Evolutionary conservation across 2,797 vertebrate species (phyloP), one percentile per base, ranked within the genome.

Genomic region (Amblyopsis hoosieri): DNA sequence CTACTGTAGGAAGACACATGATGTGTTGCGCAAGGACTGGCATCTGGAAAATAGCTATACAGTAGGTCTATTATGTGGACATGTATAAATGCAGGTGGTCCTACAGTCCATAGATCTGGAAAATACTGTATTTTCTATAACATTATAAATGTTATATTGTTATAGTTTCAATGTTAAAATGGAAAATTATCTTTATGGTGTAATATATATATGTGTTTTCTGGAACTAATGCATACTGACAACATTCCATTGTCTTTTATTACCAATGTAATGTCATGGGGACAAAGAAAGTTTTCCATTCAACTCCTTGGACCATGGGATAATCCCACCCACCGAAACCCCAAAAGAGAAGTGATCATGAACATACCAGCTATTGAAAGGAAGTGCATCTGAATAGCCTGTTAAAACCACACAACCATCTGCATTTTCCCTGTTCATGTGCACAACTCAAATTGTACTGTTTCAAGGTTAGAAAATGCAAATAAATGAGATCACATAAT

Each of bases 21-120:
- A 72, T 45, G 47, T 9, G 57, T 86, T 87, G 76, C 60, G 63
- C 76, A 89, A 87, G 57, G 68, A 17, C 56, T 42, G 29, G 37
- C 71, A 74, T 81, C 78, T 88, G 85, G 69, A 53, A 76, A 83
- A 84, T 60, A 69, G 64, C 67, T 76, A 59, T 57, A 48, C 76
- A 53, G 58, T 47, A 51, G 64, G 46, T 58, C 53, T 51, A 49
- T 48, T 62, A 54, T 60, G 77, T 80, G 82, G 60, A 84, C 63
- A 66, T 60, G 42, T 62, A 60, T 45, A 69, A 69, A 75, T 66
- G 48, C 67, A 65, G 69, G 85, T 86, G 76, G 76, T 80, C 81
- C 62, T 51, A 85, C 62, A 74, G 12, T 50, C 62, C 33, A 37
- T 37, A 37, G 1, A 37, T 3, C 33, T 37, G 33, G 33, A 29